These are phyloP conservation scores for Diorhabda elongata DNA, from an alignment of 1,140 invertebrate species.

Conservation along the genomic window DNA sequence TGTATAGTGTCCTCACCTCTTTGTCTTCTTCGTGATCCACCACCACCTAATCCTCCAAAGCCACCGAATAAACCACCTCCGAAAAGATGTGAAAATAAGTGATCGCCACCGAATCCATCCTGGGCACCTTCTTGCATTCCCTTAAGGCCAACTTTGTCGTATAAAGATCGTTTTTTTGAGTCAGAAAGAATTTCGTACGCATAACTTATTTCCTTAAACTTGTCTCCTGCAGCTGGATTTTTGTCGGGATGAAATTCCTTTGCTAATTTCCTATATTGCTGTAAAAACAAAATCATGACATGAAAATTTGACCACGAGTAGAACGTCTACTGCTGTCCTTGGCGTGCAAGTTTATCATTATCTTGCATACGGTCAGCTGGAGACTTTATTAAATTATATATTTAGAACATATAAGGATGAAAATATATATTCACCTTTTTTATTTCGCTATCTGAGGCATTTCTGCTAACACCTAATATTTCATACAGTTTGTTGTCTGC, in stretches of 20 bases:
- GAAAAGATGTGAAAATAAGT: slow-evolving; percentile 64
- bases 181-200: slow-evolving; percentile 81
- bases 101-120: slow-evolving; percentile 56
- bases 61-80: slow-evolving; percentile 60
- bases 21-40: slow-evolving; percentile 49
- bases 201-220: slow-evolving; percentile 85
- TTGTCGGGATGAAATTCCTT: slow-evolving; percentile 88
- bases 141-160: slow-evolving; percentile 75
- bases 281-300: slow-evolving; percentile 23
- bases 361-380: slow-evolving; percentile 17
- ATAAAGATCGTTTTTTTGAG: slow-evolving; percentile 64
- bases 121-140: slow-evolving; percentile 70
- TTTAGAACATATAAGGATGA: neutral
- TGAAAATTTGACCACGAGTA: slow-evolving; percentile 15
- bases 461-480: slow-evolving; percentile 70
- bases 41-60: slow-evolving; percentile 48
- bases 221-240: slow-evolving; percentile 76
- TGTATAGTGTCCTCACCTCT: slow-evolving; percentile 68
- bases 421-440: slow-evolving; percentile 68
- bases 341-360: slow-evolving; percentile 14
- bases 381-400: neutral
- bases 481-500: slow-evolving; percentile 81
- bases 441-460: slow-evolving; percentile 74
- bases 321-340: slow-evolving; percentile 7
- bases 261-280: slow-evolving; percentile 80